Evolutionary conservation across 1,140 invertebrate genomes (phyloP).

Genomic region (Drosophila fuyamai): DNA sequence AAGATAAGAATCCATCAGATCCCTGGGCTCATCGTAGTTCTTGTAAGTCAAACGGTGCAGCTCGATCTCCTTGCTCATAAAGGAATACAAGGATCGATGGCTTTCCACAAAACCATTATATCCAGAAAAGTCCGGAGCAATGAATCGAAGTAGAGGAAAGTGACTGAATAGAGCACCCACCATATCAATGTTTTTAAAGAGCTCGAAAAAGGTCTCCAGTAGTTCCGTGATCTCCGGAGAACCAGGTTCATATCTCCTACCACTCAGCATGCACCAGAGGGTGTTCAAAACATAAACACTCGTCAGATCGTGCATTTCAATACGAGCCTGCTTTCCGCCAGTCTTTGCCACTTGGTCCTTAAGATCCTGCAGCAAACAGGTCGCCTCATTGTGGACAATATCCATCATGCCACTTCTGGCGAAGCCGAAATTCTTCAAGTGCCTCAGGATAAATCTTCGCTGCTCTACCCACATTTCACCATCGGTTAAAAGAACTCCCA

Average conservation of each 20-base stretch:
- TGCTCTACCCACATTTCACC: slow-evolving; percentile 93
- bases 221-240: slow-evolving; percentile 89
- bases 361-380: slow-evolving; percentile 87
- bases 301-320: slow-evolving; percentile 90
- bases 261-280: slow-evolving; percentile 94
- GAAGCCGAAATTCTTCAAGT: slow-evolving; percentile 93
- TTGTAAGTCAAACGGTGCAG: slow-evolving; percentile 90
- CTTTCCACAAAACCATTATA: slow-evolving; percentile 90
- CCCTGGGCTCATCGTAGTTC: slow-evolving; percentile 87
- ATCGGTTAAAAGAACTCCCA: slow-evolving; percentile 90
- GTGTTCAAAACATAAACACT: slow-evolving; percentile 92
- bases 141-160: slow-evolving; percentile 90
- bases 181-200: slow-evolving; percentile 91
- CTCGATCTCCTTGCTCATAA: slow-evolving; percentile 89
- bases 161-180: slow-evolving; percentile 91
- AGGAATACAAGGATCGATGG: slow-evolving; percentile 89
- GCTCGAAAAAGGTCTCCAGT: slow-evolving; percentile 88
- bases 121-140: slow-evolving; percentile 91
- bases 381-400: slow-evolving; percentile 89
- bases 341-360: slow-evolving; percentile 84
- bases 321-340: slow-evolving; percentile 79
- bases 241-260: slow-evolving; percentile 88
- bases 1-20: slow-evolving; percentile 95
- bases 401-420: slow-evolving; percentile 90
- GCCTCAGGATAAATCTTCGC: slow-evolving; percentile 91